These are phyloP conservation scores for Shinisaurus crocodilurus DNA, from an alignment of 2,113 vertebrate genomes.

Conservation along the genomic window DNA sequence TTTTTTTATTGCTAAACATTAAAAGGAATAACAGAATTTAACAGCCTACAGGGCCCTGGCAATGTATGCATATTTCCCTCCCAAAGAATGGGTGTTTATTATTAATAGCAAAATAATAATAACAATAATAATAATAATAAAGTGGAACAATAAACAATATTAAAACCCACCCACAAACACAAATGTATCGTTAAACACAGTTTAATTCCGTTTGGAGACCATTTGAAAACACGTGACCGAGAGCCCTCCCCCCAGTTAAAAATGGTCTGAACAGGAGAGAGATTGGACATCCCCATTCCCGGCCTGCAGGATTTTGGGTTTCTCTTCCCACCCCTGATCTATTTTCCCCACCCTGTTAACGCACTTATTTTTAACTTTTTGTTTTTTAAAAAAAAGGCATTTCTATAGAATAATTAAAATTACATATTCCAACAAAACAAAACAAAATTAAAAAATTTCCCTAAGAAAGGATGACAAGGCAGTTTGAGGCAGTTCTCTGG, in stretches of 20 bases:
- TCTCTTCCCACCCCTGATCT: neutral
- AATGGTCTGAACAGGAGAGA: neutral
- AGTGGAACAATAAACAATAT: constrained; percentile 23
- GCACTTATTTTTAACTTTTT: neutral
- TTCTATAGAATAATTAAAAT: constrained; percentile 46
- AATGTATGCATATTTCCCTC: constrained; percentile 23
- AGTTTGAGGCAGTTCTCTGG: constrained; percentile 37
- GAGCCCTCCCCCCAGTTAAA: neutral
- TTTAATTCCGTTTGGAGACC: constrained; percentile 45
- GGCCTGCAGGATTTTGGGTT: constrained; percentile 10
- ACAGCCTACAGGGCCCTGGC: constrained; percentile 13
- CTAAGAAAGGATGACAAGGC: constrained; percentile 21
- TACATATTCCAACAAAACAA: constrained; percentile 13
- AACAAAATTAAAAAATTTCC: neutral
- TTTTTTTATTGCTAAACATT: constrained; percentile 34
- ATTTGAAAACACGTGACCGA: neutral
- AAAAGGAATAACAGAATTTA: constrained; percentile 26
- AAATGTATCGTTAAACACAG: constrained; percentile 46
- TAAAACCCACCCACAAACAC: constrained; percentile 12
- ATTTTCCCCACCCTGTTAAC: neutral
- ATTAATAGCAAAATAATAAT: constrained; percentile 37
- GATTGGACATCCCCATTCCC: neutral
- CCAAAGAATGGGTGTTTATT: constrained; percentile 29
- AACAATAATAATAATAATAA: constrained; percentile 31
- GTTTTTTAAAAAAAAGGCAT: constrained; percentile 20